A percentile compares a stretch with the other conserved stretches of the same genome.
Conservation (phyloP, 2,888 invertebrate species). For the Synergus itoensis region DNA sequence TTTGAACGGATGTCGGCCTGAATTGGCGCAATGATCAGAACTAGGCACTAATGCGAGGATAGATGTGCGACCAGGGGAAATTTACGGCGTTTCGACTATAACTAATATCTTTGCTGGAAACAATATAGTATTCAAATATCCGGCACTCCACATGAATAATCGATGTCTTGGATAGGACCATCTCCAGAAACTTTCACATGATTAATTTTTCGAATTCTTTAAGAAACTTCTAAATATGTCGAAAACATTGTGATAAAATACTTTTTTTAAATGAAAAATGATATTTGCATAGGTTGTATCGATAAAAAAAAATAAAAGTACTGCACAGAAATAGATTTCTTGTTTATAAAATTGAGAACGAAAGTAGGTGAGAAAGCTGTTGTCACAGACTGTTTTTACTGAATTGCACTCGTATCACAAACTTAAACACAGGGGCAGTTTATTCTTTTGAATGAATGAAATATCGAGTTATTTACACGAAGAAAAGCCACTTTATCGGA, state of each 20-base stretch:
- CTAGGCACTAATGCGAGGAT: slow-evolving; percentile 57
- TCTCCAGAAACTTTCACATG: background rate
- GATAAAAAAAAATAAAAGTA: too few relatives aligned
- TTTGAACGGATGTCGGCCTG: slow-evolving; percentile 65
- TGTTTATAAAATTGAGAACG: background rate
- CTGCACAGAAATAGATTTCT: too few relatives aligned
- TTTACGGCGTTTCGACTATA: background rate
- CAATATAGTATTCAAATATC: background rate
- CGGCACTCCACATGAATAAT: background rate
- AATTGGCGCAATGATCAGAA: slow-evolving; percentile 67
- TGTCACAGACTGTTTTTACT: slow-evolving; percentile 16
- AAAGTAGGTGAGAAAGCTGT: slow-evolving; percentile 13
- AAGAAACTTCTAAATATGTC: background rate
- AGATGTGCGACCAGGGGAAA: slow-evolving; percentile 58
- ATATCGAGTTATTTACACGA: too few relatives aligned
- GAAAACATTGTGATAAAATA: background rate
- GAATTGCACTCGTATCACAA: background rate
- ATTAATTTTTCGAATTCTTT: background rate
- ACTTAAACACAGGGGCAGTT: too few relatives aligned
- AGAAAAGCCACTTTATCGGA: too few relatives aligned
- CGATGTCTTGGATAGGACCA: background rate
- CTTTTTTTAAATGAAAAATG: too few relatives aligned
- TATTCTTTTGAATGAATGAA: too few relatives aligned
- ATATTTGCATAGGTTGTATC: too few relatives aligned
- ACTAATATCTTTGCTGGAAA: background rate